Conservation (phyloP, 2,113 vertebrate genomes). For the Smithornis capensis region DNA sequence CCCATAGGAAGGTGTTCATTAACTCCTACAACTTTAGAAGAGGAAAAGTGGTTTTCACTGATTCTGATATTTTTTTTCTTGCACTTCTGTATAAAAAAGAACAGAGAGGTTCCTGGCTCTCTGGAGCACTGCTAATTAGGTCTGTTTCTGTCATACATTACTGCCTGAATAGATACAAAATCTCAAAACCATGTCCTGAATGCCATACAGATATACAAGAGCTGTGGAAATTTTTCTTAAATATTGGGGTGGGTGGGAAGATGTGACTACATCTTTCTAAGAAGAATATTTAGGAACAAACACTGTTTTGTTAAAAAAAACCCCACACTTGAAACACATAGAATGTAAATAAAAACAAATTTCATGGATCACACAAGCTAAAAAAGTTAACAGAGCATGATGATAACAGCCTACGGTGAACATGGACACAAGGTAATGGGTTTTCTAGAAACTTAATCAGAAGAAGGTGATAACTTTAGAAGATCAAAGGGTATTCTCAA, state of each 20-base stretch:
- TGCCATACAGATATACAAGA: background rate
- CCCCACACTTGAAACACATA: too few relatives aligned
- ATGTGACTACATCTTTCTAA: background rate
- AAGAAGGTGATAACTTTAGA: background rate
- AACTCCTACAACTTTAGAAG: background rate
- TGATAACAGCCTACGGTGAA: background rate
- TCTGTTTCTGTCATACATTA: background rate
- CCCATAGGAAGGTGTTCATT: background rate
- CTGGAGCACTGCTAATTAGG: background rate
- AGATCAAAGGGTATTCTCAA: background rate
- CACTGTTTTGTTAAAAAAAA: background rate
- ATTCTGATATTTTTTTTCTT: background rate
- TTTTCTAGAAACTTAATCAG: background rate
- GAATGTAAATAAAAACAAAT: background rate
- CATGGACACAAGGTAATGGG: rapidly evolving
- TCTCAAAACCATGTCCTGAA: background rate
- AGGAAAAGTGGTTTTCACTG: background rate
- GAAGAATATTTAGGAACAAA: background rate
- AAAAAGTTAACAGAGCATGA: background rate
- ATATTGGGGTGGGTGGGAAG: background rate
- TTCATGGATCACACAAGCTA: background rate
- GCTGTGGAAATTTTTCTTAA: background rate
- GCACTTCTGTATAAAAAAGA: background rate
- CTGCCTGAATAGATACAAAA: background rate
- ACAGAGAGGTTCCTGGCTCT: background rate